Percentiles rank a stretch among this genome's conserved stretches.
Conservation (phyloP, 2,888 invertebrate species). For the Lasius platythorax region DNA sequence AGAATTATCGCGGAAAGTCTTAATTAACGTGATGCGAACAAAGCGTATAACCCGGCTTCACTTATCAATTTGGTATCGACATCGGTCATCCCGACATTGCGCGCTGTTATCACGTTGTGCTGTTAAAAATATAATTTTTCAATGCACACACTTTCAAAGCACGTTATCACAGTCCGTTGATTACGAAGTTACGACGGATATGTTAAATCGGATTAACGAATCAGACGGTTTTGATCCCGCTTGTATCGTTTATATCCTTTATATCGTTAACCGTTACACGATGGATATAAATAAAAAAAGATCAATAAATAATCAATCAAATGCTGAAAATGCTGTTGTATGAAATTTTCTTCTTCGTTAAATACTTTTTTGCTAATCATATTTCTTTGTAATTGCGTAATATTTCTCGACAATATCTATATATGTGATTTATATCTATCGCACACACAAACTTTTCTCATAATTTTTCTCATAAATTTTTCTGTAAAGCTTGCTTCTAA, state of each 20-base stretch:
- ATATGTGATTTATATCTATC: not conserved
- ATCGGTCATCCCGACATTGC: conserved; percentile 21
- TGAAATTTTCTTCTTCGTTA: not conserved
- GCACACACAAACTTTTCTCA: not conserved
- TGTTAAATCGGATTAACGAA: conserved; percentile 33
- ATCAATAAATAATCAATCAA: not conserved
- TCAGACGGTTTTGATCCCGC: conserved; percentile 1
- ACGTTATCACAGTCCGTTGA: conserved; percentile 26
- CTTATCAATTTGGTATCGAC: conserved; percentile 38
- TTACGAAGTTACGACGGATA: conserved; percentile 7
- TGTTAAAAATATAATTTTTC: conserved; percentile 31
- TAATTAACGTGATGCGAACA: conserved; percentile 29
- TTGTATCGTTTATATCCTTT: conserved; percentile 2
- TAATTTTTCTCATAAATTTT: not conserved
- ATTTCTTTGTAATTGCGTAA: not conserved
- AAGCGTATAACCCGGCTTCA: conserved; percentile 31
- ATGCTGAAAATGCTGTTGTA: not conserved
- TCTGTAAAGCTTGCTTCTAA: not conserved
- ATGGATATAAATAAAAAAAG: not conserved
- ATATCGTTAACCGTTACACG: not conserved
- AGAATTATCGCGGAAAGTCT: conserved; percentile 39
- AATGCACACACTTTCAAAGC: conserved; percentile 10
- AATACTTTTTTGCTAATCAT: not conserved
- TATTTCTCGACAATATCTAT: not conserved
- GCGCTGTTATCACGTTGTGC: conserved; percentile 10